Base-by-base conservation (phyloP, 2,113 vertebrate genomes). In the Melospiza melodia region DNA sequence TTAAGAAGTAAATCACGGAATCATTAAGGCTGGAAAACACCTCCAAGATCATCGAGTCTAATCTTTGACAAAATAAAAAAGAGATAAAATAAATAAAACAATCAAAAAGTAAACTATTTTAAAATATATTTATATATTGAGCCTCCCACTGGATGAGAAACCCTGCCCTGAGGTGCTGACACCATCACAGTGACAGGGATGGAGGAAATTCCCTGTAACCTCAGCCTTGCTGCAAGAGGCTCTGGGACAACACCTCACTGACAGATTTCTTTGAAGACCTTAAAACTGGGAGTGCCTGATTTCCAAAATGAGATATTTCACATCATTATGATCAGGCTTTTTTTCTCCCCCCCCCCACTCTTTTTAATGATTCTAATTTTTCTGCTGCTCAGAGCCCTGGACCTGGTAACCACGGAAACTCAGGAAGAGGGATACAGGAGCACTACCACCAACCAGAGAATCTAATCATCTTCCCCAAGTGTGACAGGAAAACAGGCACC, bases 381-480 rank as follows among this genome's bases (percentile, higher is more conserved):
- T 93, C 82, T 90, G 5, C 62, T 1, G 23, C 93, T 94, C 28
- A 8, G 85, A 90, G 76, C 81, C 82, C 90, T 17, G 31, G 95
- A 79, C 93, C 83, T n/a, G 72, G 96, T 96, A 97, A 97, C 95
- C 96, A 97, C 19, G 95, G 96, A 93, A 97, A 97, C 96, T 97
- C 96, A 84, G 65, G 90, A 91, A 89, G 68, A 96, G 85, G 83
- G 93, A 95, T 33, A 33, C 90, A 81, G 92, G 76, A 95, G n/a
- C 91, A 93, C 41, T 37, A 63, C 41, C 65, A 91, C 31, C 88
- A 81, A 59, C 39, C 2, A 33, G 21, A 88, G 82, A 48, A 88
- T 31, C 59, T 57, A 48, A 90, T 95, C 90, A 86, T 92, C 75
- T 44, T 71, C 88, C 67, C 52, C 35, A 9, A 20, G 21, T 25